These are phyloP conservation scores for Cephalopachus bancanus DNA, from an alignment of 2,797 vertebrate genomes.

Conservation along the genomic window DNA sequence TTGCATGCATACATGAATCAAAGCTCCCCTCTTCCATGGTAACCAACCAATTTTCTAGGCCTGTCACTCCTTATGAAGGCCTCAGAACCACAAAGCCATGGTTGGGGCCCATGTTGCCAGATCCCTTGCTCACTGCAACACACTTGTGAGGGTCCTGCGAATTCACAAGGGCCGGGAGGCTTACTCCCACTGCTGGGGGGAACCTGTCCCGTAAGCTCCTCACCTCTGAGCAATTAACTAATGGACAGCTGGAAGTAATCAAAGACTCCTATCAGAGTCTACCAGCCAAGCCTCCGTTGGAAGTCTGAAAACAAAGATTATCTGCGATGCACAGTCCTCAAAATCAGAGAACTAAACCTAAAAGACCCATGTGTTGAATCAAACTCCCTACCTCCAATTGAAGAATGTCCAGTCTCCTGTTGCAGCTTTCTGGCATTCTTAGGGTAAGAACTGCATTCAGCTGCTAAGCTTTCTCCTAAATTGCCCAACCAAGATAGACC, in stretches of 20 bases:
- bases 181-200: neutral
- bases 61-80: accelerated
- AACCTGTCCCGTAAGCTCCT: slow-evolving; percentile 74
- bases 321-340: neutral
- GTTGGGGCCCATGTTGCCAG: neutral
- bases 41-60: neutral
- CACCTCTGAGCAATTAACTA: slow-evolving; percentile 87
- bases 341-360: slow-evolving; percentile 72
- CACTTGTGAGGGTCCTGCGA: neutral
- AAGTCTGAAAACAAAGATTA: slow-evolving; percentile 82
- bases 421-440: neutral
- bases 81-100: neutral
- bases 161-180: neutral
- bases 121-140: neutral
- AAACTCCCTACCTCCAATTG: slow-evolving; percentile 42
- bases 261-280: slow-evolving; percentile 73
- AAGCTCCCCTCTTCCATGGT: accelerated
- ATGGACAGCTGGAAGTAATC: slow-evolving; percentile 82
- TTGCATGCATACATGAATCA: neutral
- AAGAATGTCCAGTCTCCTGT: neutral
- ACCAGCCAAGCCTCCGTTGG: slow-evolving; percentile 49
- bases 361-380: slow-evolving; percentile 77
- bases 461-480: slow-evolving; percentile 72
- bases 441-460: slow-evolving; percentile 28
- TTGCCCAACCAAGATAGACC: slow-evolving; percentile 67